phyloP scores from a whole-genome alignment of 2,888 invertebrate species.

The Hecatera dysodea region DNA sequence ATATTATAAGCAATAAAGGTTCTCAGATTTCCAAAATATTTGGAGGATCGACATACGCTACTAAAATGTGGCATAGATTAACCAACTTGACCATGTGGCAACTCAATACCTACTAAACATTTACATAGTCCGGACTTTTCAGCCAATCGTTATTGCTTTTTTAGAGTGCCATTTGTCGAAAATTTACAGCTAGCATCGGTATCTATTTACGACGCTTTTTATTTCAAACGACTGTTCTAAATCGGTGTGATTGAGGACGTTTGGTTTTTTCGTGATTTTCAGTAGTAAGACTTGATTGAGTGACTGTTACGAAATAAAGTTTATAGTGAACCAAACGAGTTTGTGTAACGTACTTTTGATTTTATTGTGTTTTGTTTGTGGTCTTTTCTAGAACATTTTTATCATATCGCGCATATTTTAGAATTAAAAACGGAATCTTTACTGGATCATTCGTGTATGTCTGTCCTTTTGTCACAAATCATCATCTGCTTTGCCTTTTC shows the following conservation, averaged over 20 bases:
- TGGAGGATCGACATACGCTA: too few relatives aligned
- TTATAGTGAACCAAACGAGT: background rate
- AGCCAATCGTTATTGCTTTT: too few relatives aligned
- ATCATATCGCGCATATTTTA: background rate
- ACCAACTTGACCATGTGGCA: background rate
- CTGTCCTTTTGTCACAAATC: too few relatives aligned
- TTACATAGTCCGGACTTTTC: too few relatives aligned
- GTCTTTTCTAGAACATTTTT: background rate
- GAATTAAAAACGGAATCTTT: too few relatives aligned
- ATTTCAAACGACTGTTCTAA: conserved; percentile 20
- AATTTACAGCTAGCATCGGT: background rate
- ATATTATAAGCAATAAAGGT: too few relatives aligned
- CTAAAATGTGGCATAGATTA: background rate
- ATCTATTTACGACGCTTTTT: conserved; percentile 4
- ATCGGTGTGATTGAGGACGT: conserved; percentile 43
- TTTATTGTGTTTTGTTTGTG: background rate
- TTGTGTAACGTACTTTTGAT: conserved; percentile 7
- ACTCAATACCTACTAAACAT: too few relatives aligned
- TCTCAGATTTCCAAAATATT: too few relatives aligned
- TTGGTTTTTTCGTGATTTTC: conserved; percentile 27
- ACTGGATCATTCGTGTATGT: too few relatives aligned
- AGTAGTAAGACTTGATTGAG: conserved; percentile 26
- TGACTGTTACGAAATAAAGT: conserved; percentile 15
- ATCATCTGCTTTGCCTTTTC: too few relatives aligned
- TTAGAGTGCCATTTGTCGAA: background rate